Evolutionary conservation across 2,113 vertebrate species (phyloP).

Genomic region (Hippocampus zosterae): DNA sequence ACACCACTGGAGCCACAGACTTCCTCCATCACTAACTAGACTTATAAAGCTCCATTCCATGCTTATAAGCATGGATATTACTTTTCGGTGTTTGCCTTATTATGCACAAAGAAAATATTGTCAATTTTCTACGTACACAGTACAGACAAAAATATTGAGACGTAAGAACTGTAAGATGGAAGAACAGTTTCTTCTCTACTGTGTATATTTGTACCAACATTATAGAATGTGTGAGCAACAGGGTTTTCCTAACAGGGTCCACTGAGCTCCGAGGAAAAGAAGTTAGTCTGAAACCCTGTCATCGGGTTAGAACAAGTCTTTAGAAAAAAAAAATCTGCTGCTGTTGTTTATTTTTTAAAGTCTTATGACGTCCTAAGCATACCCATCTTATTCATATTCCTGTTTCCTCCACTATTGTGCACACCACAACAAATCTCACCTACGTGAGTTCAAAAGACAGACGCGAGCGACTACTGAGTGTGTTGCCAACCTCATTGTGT

Average conservation of each 20-base stretch:
- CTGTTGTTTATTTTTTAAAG: neutral
- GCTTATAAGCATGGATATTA: constrained; percentile 1
- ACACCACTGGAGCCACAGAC: constrained; percentile 15
- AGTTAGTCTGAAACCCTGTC: no score
- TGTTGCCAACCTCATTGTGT: constrained; percentile 50
- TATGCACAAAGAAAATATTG: neutral
- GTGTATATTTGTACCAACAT: no score
- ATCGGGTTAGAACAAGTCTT: neutral
- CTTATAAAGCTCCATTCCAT: neutral
- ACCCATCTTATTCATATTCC: constrained; percentile 4
- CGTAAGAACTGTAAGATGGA: no score
- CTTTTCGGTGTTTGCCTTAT: constrained; percentile 6
- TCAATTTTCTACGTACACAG: neutral
- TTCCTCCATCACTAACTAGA: neutral
- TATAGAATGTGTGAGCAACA: neutral
- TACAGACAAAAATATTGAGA: neutral
- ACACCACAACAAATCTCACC: constrained; percentile 37
- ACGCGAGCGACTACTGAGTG: constrained; percentile 21
- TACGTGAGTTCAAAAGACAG: constrained; percentile 21
- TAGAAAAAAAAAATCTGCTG: neutral
- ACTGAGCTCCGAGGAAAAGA: no score
- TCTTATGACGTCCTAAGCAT: constrained; percentile 14
- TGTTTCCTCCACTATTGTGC: constrained; percentile 27
- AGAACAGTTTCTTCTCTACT: no score
- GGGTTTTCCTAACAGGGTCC: neutral